Evolutionary conservation across 2,888 invertebrate species (phyloP).

Genomic region (Gibbula magus): DNA sequence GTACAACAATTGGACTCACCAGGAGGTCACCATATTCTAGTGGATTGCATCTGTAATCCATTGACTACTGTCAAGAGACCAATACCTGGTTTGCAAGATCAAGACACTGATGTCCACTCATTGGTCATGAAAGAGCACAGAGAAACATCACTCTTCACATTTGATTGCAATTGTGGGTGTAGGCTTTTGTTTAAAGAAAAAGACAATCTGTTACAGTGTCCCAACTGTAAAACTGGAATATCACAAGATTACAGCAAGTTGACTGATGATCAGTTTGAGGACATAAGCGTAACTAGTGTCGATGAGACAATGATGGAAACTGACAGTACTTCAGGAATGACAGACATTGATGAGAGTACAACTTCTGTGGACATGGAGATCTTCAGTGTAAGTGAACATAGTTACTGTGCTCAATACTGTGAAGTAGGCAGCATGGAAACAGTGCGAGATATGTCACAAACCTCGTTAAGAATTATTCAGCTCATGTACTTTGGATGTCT

Average conservation of each 20-base stretch:
- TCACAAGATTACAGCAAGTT: not conserved
- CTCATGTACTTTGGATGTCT: not conserved
- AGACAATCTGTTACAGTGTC: not conserved
- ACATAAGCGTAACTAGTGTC: too few species aligned
- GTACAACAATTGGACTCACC: not conserved
- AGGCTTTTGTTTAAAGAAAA: not conserved
- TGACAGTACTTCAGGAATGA: not conserved
- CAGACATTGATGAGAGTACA: not conserved
- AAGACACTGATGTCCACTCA: not conserved
- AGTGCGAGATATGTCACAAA: not conserved
- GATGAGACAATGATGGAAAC: too few species aligned
- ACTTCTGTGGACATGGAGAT: not conserved
- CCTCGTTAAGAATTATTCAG: not conserved
- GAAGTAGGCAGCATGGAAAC: not conserved
- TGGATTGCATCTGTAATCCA: slow-evolving; percentile 2
- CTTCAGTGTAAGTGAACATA: too few species aligned
- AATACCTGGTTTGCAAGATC: not conserved
- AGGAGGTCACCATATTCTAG: not conserved
- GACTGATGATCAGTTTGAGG: too few species aligned
- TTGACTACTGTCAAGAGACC: not conserved
- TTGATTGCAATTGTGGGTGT: not conserved
- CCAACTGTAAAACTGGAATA: not conserved
- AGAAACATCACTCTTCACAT: not conserved
- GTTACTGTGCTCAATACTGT: not conserved
- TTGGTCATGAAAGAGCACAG: not conserved